phyloP scores from a whole-genome alignment of 2,888 invertebrate genomes.

The Melinaea menophilus region DNA sequence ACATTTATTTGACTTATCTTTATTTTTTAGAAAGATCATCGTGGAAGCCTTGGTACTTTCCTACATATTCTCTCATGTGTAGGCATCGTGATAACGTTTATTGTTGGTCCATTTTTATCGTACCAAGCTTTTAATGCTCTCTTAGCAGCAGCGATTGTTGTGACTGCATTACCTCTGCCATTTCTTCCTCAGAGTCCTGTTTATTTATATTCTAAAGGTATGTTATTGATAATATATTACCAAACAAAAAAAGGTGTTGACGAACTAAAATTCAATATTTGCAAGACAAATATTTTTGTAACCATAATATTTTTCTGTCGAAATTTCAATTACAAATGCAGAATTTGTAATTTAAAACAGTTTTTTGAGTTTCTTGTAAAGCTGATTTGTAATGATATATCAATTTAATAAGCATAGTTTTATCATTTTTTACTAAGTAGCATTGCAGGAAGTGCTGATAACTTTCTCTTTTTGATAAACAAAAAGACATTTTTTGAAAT shows the following conservation, averaged over 20 bases:
- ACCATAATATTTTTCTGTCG: too few species aligned
- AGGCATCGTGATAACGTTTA: slow-evolving; percentile 51
- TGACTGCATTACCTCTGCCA: slow-evolving; percentile 46
- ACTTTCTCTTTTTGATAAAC: too few species aligned
- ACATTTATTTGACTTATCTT: background rate
- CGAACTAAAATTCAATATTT: too few species aligned
- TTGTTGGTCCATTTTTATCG: slow-evolving; percentile 54
- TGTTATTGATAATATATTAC: background rate
- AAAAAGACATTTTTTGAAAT: background rate
- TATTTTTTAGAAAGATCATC: slow-evolving; percentile 55
- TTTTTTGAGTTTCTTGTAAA: too few species aligned
- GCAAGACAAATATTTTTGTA: too few species aligned
- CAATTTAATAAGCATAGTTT: too few species aligned
- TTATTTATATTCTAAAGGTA: slow-evolving; percentile 58
- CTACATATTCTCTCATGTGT: slow-evolving; percentile 56
- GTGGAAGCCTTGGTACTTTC: slow-evolving; percentile 56
- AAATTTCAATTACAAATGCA: too few species aligned
- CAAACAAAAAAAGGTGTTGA: background rate
- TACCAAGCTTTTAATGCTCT: slow-evolving; percentile 47
- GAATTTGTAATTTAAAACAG: too few species aligned
- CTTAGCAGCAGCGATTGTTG: slow-evolving; percentile 35
- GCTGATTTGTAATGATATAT: too few species aligned
- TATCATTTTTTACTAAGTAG: too few species aligned
- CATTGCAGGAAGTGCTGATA: too few species aligned
- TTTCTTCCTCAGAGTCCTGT: slow-evolving; percentile 60